These are phyloP conservation scores for Scaptomyza montana DNA, from an alignment of 1,140 invertebrate genomes.

Conservation along the genomic window DNA sequence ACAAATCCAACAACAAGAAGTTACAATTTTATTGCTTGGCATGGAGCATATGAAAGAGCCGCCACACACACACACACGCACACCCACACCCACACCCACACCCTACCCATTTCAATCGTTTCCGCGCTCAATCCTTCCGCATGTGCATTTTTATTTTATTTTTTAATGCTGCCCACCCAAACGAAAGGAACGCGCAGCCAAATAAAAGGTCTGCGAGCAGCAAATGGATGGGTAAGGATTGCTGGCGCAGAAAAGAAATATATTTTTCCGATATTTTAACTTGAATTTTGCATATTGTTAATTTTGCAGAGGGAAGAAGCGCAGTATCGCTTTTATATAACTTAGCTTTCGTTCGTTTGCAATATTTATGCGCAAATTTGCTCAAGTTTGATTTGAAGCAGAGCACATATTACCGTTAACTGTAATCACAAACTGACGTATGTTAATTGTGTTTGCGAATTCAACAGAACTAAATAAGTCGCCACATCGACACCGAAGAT, in stretches of 20 bases:
- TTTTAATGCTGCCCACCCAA: slow-evolving; percentile 52
- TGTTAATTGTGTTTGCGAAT: not conserved
- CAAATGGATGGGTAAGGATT: slow-evolving; percentile 62
- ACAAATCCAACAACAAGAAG: slow-evolving; percentile 34
- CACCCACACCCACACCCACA: slow-evolving; percentile 17
- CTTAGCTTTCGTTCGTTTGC: slow-evolving; percentile 58
- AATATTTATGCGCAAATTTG: slow-evolving; percentile 24
- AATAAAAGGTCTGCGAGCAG: slow-evolving; percentile 36
- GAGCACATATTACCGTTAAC: not conserved
- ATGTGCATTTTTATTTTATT: slow-evolving; percentile 34
- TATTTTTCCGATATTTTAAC: slow-evolving; percentile 82
- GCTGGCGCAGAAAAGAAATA: slow-evolving; percentile 74
- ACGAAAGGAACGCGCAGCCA: slow-evolving; percentile 61
- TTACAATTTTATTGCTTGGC: slow-evolving; percentile 79
- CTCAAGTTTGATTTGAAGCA: slow-evolving; percentile 16
- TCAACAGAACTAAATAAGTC: not conserved
- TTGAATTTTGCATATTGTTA: slow-evolving; percentile 82
- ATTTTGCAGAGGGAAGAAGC: slow-evolving; percentile 53
- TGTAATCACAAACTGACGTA: not conserved
- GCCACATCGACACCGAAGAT: no score
- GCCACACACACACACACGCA: slow-evolving; percentile 16
- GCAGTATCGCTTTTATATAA: slow-evolving; percentile 56
- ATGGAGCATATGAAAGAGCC: slow-evolving; percentile 76
- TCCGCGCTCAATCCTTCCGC: slow-evolving; percentile 38
- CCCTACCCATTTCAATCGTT: slow-evolving; percentile 35